Conservation (phyloP, 2,113 vertebrate genomes). For the Hydropotes inermis region DNA sequence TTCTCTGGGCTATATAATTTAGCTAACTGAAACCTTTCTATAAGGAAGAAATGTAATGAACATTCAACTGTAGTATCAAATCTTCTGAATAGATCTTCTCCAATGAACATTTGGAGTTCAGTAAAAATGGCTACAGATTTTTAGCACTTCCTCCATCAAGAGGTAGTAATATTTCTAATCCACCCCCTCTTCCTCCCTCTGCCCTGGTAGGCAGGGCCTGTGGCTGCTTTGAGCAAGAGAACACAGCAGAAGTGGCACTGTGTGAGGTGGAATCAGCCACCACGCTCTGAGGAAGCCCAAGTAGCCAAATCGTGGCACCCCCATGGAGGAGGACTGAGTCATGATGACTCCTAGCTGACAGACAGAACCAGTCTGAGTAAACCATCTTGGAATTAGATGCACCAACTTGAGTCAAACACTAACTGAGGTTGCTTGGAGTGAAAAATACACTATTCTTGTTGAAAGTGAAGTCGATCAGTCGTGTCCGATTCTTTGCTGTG, state of each 20-base stretch:
- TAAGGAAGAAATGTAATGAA: neutral
- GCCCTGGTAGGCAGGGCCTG: neutral
- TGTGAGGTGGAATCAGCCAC: neutral
- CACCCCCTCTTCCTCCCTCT: neutral
- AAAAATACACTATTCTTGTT: neutral
- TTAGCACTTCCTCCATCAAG: neutral
- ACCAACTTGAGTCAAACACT: neutral
- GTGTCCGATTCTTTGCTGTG: too few species aligned
- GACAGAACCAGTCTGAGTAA: too few species aligned
- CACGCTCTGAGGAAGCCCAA: neutral
- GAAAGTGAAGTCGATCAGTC: neutral
- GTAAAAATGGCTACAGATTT: constrained; percentile 4
- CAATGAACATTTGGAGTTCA: neutral
- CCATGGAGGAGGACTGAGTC: neutral
- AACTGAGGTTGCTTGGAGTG: neutral
- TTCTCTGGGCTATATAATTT: neutral
- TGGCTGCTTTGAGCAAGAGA: neutral
- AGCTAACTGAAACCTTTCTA: neutral
- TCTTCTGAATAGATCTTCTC: neutral
- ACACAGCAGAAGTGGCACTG: neutral
- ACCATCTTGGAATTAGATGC: neutral
- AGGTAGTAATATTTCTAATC: neutral
- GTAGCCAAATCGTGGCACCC: neutral
- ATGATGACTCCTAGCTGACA: neutral
- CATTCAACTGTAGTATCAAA: neutral